A percentile compares a stretch with the other conserved stretches of the same genome.
Evolutionary conservation across 2,797 vertebrate species (phyloP).

Genomic region (Fistularia tabacaria): DNA sequence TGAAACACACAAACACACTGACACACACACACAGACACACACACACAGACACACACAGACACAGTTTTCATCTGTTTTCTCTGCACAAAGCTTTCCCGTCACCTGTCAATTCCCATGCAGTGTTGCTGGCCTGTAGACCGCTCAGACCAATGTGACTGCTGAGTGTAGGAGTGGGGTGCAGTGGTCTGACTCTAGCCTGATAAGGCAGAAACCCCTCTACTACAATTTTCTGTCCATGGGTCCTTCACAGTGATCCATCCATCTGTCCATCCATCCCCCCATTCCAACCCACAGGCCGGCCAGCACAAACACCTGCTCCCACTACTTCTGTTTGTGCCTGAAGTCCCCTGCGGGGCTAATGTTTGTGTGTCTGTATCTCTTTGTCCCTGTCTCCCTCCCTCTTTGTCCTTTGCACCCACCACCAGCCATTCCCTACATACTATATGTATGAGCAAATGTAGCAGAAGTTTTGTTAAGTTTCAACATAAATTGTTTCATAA

Average conservation of each 20-base stretch:
- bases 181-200: constrained; percentile 61
- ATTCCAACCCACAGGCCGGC: constrained; percentile 12
- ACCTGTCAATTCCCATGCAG: constrained; percentile 42
- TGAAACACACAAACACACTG: constrained; percentile 9
- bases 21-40: constrained; percentile 5
- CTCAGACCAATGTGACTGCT: constrained; percentile 52
- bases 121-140: constrained; percentile 55
- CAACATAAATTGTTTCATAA: too few species aligned
- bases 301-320: constrained; percentile 12
- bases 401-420: not conserved
- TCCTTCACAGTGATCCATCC: constrained; percentile 48
- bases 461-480: too few species aligned
- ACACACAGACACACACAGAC: constrained; percentile 1
- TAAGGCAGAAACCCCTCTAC: constrained; percentile 48
- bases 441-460: too few species aligned
- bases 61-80: constrained; percentile 21
- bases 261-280: constrained; percentile 45
- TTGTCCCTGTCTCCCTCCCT: not conserved
- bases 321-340: constrained; percentile 9
- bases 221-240: constrained; percentile 41
- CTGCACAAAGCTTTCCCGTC: constrained; percentile 41
- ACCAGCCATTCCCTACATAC: too few species aligned
- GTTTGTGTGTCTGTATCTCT: constrained; percentile 2
- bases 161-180: constrained; percentile 45
- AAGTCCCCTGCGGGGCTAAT: not conserved